Conservation (phyloP, 2,797 vertebrate genomes). For the Morus bassanus region DNA sequence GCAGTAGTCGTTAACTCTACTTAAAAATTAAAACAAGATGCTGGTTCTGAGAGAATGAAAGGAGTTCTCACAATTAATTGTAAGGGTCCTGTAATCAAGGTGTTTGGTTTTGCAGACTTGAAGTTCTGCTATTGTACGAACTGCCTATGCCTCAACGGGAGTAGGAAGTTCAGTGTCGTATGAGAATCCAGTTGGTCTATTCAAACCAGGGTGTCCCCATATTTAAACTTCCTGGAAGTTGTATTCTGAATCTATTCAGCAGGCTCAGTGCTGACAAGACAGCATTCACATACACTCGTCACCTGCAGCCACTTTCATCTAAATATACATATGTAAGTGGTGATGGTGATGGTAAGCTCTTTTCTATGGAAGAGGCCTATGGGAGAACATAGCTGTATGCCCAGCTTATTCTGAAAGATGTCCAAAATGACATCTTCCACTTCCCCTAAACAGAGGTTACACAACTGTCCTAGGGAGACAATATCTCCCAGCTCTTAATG, state of each 20-base stretch:
- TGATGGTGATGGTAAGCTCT: background rate
- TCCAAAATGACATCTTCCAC: background rate
- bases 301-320: background rate
- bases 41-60: background rate
- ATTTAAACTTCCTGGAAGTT: background rate
- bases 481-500: background rate
- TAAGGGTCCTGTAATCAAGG: background rate
- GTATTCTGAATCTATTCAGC: background rate
- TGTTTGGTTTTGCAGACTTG: background rate
- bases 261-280: background rate
- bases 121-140: background rate
- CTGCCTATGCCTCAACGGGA: background rate
- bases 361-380: background rate
- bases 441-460: background rate
- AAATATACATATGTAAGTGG: rapidly evolving
- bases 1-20: background rate
- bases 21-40: background rate
- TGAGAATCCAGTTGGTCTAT: background rate
- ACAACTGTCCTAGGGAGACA: background rate
- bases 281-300: rapidly evolving
- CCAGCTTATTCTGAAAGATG: background rate
- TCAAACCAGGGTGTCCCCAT: background rate
- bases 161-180: background rate
- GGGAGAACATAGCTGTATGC: background rate
- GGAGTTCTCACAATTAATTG: background rate